A percentile compares a stretch with the other conserved stretches of the same genome.
These are phyloP conservation scores for Netelia melanura DNA, from an alignment of 2,888 invertebrate genomes.

Conservation along the genomic window DNA sequence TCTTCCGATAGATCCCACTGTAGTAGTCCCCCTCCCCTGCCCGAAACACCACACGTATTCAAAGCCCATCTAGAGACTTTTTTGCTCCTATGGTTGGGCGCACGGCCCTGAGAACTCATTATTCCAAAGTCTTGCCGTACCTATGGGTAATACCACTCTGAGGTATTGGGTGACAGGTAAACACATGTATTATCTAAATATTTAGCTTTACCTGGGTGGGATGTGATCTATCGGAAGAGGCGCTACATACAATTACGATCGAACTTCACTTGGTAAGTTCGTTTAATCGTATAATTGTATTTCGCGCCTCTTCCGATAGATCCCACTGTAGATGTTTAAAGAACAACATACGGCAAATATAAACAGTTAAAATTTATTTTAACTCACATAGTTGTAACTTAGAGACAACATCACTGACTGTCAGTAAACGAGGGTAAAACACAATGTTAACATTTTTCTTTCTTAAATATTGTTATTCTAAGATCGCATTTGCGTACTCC, in stretches of 20 bases:
- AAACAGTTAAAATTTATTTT: conserved; percentile 47
- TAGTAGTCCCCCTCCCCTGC: neutral
- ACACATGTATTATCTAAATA: neutral
- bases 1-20: neutral
- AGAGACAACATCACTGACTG: conserved; percentile 8
- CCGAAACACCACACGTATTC: conserved; percentile 6
- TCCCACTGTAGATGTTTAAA: conserved; percentile 47
- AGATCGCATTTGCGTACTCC: conserved; percentile 31
- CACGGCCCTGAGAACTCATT: conserved; percentile 22
- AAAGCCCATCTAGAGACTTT: conserved; percentile 6
- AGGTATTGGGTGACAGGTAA: conserved; percentile 31
- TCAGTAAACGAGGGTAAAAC: neutral
- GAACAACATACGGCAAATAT: conserved; percentile 23
- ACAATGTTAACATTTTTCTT: neutral
- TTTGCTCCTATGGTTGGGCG: neutral
- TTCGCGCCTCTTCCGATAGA: conserved; percentile 61
- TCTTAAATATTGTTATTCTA: neutral
- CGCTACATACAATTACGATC: neutral
- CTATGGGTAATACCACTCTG: conserved; percentile 18
- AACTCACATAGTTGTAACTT: conserved; percentile 32
- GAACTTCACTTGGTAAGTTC: too few species aligned
- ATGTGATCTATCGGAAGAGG: too few species aligned
- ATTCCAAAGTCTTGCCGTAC: conserved; percentile 33
- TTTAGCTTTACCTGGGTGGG: conserved; percentile 15
- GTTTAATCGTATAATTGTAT: too few species aligned